Conservation (phyloP, 2,888 invertebrate genomes). For the Phengaris alcon region DNA sequence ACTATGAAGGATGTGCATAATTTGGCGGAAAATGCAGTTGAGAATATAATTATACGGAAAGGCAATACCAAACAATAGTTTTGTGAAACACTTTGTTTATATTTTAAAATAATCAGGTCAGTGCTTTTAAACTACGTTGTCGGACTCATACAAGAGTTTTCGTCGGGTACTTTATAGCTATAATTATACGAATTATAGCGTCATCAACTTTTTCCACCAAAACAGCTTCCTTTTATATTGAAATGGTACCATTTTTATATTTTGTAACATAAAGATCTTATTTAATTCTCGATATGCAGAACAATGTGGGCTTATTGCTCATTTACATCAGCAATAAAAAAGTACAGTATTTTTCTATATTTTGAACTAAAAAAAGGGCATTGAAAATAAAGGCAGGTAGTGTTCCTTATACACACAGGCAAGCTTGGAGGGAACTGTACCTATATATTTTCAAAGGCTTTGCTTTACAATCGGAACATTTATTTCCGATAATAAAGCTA, state of each 20-base stretch:
- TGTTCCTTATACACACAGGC: neutral
- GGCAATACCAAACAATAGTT: neutral
- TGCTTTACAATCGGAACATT: neutral
- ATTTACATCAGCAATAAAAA: neutral
- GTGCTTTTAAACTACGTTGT: slow-evolving; percentile 7
- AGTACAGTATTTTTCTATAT: neutral
- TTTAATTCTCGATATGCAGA: neutral
- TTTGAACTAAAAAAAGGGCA: no score
- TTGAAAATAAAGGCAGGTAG: no score
- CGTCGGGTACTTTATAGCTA: neutral
- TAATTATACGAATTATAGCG: neutral
- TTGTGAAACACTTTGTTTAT: slow-evolving; percentile 1
- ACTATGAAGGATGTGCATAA: neutral
- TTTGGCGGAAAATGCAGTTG: neutral
- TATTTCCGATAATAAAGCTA: neutral
- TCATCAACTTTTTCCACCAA: neutral
- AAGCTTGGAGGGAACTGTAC: neutral
- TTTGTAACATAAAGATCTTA: neutral
- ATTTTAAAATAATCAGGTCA: slow-evolving; percentile 6
- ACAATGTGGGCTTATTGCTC: neutral
- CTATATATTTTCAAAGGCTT: neutral
- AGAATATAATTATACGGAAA: slow-evolving; percentile 3
- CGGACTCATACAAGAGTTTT: neutral
- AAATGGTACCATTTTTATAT: slow-evolving; percentile 7
- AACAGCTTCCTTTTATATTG: slow-evolving; percentile 5